These are phyloP conservation scores for Zaprionus ghesquierei DNA, from an alignment of 1,140 invertebrate genomes.

Conservation along the genomic window DNA sequence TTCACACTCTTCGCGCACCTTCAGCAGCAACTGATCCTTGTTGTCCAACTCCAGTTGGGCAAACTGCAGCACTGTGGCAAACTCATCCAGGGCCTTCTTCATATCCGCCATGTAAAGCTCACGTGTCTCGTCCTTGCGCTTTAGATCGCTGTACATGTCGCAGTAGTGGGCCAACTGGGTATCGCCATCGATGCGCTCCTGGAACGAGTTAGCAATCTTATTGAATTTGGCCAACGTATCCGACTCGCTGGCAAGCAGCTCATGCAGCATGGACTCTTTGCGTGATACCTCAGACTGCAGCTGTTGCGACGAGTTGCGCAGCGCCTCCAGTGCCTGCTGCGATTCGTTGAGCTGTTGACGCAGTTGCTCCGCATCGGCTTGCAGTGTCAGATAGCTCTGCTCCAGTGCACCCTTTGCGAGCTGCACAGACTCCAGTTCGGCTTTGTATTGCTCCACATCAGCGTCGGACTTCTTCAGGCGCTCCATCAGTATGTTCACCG, in stretches of 20 bases:
- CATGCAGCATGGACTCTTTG: constrained; percentile 81
- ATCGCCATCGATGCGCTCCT: constrained; percentile 79
- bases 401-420: constrained; percentile 82
- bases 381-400: constrained; percentile 78
- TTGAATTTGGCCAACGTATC: constrained; percentile 82
- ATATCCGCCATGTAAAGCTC: constrained; percentile 81
- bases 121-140: constrained; percentile 77
- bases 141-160: constrained; percentile 73
- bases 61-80: constrained; percentile 78
- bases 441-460: constrained; percentile 84
- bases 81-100: constrained; percentile 81
- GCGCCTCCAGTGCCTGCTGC: constrained; percentile 53
- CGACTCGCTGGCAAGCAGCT: constrained; percentile 77
- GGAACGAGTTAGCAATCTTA: constrained; percentile 83
- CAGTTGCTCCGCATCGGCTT: constrained; percentile 75
- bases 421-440: constrained; percentile 83
- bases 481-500: constrained; percentile 83
- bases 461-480: constrained; percentile 83
- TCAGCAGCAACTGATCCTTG: constrained; percentile 75
- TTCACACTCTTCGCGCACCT: constrained; percentile 80
- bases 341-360: constrained; percentile 77
- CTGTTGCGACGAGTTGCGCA: constrained; percentile 67
- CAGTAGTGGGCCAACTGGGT: constrained; percentile 76
- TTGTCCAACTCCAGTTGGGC: constrained; percentile 78
- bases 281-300: constrained; percentile 79